Percentiles rank a stretch among this genome's conserved stretches.
Conservation (phyloP, 2,888 invertebrate species). For the Agrotis puta region DNA sequence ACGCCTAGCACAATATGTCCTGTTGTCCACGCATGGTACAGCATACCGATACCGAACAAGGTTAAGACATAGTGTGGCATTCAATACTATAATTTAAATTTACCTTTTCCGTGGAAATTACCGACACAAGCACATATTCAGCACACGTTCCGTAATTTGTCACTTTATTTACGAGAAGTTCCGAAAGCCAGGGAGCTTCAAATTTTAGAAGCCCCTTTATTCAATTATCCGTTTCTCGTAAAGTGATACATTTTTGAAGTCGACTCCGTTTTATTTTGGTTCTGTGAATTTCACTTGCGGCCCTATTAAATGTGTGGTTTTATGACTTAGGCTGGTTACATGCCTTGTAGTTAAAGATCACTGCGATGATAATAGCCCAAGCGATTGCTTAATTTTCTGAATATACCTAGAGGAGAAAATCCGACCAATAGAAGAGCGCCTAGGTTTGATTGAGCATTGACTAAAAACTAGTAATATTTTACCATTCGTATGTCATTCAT, state of each 20-base stretch:
- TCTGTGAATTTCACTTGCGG: conserved; percentile 62
- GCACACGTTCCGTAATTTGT: conserved; percentile 41
- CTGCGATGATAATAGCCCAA: too few relatives aligned
- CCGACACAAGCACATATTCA: conserved; percentile 1
- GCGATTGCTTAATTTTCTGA: too few relatives aligned
- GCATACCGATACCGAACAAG: too few relatives aligned
- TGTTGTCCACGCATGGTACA: too few relatives aligned
- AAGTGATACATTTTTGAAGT: conserved; percentile 63
- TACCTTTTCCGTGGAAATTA: neutral
- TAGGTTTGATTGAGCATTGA: too few relatives aligned
- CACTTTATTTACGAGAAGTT: conserved; percentile 45
- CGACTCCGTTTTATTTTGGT: conserved; percentile 60
- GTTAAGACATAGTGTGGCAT: too few relatives aligned
- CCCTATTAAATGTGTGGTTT: conserved; percentile 61
- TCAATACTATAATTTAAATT: too few relatives aligned
- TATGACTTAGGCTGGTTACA: conserved; percentile 48
- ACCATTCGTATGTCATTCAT: too few relatives aligned
- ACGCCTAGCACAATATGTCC: too few relatives aligned
- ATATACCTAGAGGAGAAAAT: too few relatives aligned
- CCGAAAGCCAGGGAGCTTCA: conserved; percentile 22
- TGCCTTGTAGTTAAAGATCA: neutral
- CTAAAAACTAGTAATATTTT: too few relatives aligned
- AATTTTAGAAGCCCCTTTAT: conserved; percentile 52
- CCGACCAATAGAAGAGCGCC: too few relatives aligned
- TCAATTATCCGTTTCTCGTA: conserved; percentile 54